Evolutionary conservation across 2,797 vertebrate genomes (phyloP), one percentile per base, ranked within the genome.

Genomic region (Neomorphus geoffroyi): DNA sequence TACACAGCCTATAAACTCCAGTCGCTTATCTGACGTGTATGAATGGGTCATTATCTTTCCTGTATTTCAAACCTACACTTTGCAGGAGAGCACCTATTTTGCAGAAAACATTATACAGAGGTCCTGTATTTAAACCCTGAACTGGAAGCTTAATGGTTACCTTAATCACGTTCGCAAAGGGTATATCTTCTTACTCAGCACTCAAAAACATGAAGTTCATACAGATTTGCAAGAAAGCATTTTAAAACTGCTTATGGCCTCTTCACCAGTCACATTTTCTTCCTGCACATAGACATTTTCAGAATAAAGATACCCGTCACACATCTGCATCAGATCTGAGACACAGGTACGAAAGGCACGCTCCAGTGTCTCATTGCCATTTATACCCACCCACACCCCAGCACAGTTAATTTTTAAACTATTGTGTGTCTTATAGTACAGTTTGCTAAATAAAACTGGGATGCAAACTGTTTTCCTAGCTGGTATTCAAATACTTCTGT

Each of bases 141-240:
- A 96, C 77, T 92, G 94, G 67, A 85, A 87, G 93, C 24, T 96
- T 94, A 91, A 95, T 96, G 91, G 75, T 54, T 92, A 78, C 79
- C 70, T 96, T 91, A 86, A 58, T 91, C 84, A 72, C 21, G 12
- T 93, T 80, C 28, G 8, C 9, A 74, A 86, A 78, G 74, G 64
- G 50, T 94, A 92, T 92, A 94, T 86, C 82, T 70, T 95, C 93
- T 94, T 93, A 94, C 74, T 96, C 94, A 96, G 95, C 91, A 94
- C 80, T 93, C 85, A 86, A 65, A 94, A 86, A 50, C 72, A 73
- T 1, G 0, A 67, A 80, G 57, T 88, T 94, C 64, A 69, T 61
- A 27, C 46, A 70, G 88, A 95, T 89, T 86, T 94, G 94, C 86
- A 96, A 94, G 90, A 61, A 94, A 82, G 67, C 86, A 74, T 82